Percentiles rank a stretch among this genome's conserved stretches.
phyloP scores from a whole-genome alignment of 2,888 invertebrate genomes.

The Acronicta leporina region DNA sequence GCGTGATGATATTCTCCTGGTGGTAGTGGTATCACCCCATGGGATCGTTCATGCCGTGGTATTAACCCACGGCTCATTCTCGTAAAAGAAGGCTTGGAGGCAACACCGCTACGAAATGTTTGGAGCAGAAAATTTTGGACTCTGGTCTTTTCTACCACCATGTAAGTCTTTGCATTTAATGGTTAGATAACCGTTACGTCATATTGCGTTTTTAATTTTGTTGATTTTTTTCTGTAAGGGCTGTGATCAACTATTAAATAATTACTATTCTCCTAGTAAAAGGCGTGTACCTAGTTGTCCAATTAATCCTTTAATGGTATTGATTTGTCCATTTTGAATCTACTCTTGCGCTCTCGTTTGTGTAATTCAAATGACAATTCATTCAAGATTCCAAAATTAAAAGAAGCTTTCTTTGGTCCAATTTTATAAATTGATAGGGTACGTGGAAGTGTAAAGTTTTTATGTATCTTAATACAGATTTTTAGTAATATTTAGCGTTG shows the following conservation, averaged over 20 bases:
- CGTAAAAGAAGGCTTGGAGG: constrained; percentile 63
- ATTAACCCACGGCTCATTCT: constrained; percentile 77
- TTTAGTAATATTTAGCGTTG: too few species aligned
- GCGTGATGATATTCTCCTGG: constrained; percentile 77
- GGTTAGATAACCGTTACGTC: constrained; percentile 15
- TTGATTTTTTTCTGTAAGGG: not conserved
- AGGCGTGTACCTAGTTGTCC: constrained; percentile 33
- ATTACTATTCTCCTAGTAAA: constrained; percentile 1
- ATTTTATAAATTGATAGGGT: too few species aligned
- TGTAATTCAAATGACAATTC: not conserved
- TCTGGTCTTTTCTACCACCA: constrained; percentile 42
- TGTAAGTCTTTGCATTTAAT: constrained; percentile 45
- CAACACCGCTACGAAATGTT: constrained; percentile 57
- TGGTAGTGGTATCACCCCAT: constrained; percentile 81
- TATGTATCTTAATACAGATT: too few species aligned
- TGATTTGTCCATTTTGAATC: constrained; percentile 35
- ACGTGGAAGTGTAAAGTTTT: too few species aligned
- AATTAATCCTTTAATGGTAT: not conserved
- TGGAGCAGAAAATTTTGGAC: constrained; percentile 29
- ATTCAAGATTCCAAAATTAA: too few species aligned
- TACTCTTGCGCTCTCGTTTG: not conserved
- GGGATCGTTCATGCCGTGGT: constrained; percentile 73
- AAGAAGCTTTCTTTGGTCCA: too few species aligned
- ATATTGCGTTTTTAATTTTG: not conserved
- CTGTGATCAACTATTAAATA: not conserved